phyloP scores from a whole-genome alignment of 2,888 invertebrate genomes.

The Trilocha varians region DNA sequence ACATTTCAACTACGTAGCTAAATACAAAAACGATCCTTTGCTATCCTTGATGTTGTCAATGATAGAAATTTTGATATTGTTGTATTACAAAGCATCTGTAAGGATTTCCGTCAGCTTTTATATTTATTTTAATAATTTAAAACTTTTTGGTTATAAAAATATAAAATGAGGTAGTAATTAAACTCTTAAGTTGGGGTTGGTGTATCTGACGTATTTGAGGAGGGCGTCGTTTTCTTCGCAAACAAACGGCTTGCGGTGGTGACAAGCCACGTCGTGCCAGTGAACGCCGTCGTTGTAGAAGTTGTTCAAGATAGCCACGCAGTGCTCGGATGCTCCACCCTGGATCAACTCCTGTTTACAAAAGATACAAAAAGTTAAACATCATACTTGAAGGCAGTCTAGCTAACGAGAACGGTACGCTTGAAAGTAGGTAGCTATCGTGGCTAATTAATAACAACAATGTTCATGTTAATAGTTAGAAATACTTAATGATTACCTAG shows the following conservation, averaged over 20 bases:
- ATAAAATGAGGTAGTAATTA: slow-evolving; percentile 36
- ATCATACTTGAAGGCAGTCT: slow-evolving; percentile 3
- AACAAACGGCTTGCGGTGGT: slow-evolving; percentile 90
- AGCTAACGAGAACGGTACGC: no score
- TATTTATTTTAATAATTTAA: slow-evolving; percentile 7
- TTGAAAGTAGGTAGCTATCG: no score
- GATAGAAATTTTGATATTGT: not conserved
- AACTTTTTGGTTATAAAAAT: slow-evolving; percentile 9
- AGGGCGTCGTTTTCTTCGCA: slow-evolving; percentile 92
- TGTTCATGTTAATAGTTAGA: no score
- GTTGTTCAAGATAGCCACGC: slow-evolving; percentile 88
- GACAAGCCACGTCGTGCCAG: slow-evolving; percentile 94
- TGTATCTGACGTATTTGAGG: slow-evolving; percentile 87
- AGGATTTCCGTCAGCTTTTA: no score
- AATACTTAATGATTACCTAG: no score
- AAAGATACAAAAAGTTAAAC: not conserved
- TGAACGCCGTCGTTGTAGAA: slow-evolving; percentile 93
- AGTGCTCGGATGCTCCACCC: slow-evolving; percentile 89
- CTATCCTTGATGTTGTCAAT: not conserved
- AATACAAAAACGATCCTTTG: not conserved
- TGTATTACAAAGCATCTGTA: not conserved
- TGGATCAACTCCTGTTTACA: slow-evolving; percentile 78
- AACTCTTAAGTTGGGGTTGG: slow-evolving; percentile 84
- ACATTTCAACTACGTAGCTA: slow-evolving; percentile 18
- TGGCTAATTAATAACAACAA: no score